Evolutionary conservation across 1,140 invertebrate species (phyloP), one percentile per base, ranked within the genome.

Genomic region (Panonychus citri): DNA sequence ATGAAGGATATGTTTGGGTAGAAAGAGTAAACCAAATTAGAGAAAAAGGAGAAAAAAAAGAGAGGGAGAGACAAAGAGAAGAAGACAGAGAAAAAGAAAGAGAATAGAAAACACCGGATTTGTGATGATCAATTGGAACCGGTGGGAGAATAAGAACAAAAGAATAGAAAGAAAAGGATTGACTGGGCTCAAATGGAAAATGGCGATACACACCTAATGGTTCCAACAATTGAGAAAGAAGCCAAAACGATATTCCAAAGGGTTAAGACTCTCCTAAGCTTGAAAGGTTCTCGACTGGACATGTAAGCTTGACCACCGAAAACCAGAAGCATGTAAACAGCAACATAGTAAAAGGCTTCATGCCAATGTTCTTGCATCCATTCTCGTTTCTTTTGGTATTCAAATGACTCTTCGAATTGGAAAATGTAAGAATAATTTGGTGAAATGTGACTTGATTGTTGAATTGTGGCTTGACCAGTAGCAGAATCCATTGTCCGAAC

Each of bases 261-360:
- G 24, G 26, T n/a, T 25, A 55, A 25, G 1, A 21, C 8, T 10
- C 25, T 15, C 15, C 27, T 43, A 2, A 55, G 24, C 19, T 55
- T 34, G 10, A 55, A 48, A 27, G 39, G 68, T 88, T 83, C 72
- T 88, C 85, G 55, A 84, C 71, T 52, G 81, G 75, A 87, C 88
- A 95, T 56, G 78, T 79, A 48, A 93, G 78, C 63, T 81, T 78
- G 1, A 88, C 87, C 43, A 73, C 69, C 0, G 88, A 88, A 67
- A 82, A 81, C 1, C 88, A 55, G 4, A 8, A 46, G 13, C 27
- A 43, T 27, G 24, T 48, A 43, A 7, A 55, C 19, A n/a, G 30
- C 5, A 19, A 48, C 10, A 12, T n/a, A 54, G 27, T 57, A 57
- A 42, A 60, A 53, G 12, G 51, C 30, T 8, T 28, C 21, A 25